Evolutionary conservation across 2,888 invertebrate genomes (phyloP).

Genomic region (Epinotia ramella): DNA sequence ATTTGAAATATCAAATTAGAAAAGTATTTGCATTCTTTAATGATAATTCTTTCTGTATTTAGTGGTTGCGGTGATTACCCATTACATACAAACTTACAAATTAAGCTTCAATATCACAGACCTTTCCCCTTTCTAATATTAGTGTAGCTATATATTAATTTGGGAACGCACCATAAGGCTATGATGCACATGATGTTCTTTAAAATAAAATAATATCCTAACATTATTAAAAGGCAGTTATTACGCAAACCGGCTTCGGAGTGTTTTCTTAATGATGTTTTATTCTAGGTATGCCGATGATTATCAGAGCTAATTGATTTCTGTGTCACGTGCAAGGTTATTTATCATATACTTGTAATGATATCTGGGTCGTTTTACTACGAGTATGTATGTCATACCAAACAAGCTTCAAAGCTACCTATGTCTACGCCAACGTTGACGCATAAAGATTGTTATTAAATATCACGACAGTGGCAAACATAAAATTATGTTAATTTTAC

Average conservation of each 20-base stretch:
- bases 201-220: neutral
- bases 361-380: slow-evolving; percentile 7
- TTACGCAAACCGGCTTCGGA: neutral
- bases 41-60: too few relatives aligned
- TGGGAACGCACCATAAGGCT: too few relatives aligned
- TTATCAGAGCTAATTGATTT: slow-evolving; percentile 12
- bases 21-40: too few relatives aligned
- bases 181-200: too few relatives aligned
- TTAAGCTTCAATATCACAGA: too few relatives aligned
- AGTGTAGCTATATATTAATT: too few relatives aligned
- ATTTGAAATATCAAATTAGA: too few relatives aligned
- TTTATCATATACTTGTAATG: neutral
- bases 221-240: neutral
- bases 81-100: too few relatives aligned
- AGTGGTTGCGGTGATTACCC: too few relatives aligned
- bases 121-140: too few relatives aligned
- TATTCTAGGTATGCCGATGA: neutral
- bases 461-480: too few relatives aligned
- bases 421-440: neutral
- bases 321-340: slow-evolving; percentile 14
- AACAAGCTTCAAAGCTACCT: slow-evolving; percentile 5
- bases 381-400: slow-evolving; percentile 24
- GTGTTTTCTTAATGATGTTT: neutral
- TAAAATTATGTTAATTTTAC: too few relatives aligned
- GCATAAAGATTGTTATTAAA: neutral